Evolutionary conservation across 2,113 vertebrate genomes (phyloP), one percentile per base, ranked within the genome.

Genomic region (Centropus bengalensis): DNA sequence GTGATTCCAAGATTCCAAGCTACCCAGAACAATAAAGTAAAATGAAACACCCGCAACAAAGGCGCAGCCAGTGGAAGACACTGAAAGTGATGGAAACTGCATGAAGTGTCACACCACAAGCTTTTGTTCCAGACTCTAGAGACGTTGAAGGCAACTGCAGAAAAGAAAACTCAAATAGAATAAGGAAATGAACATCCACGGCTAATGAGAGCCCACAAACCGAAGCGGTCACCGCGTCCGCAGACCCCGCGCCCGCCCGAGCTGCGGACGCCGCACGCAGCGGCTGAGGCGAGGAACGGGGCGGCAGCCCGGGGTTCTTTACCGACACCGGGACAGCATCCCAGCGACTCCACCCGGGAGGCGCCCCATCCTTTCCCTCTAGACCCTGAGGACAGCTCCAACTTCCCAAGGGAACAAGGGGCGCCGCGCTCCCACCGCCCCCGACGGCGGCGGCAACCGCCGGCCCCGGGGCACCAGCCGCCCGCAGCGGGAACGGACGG

Each of bases 101-200:
- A 4, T 0, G 4, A 55, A 17, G 10, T 18, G 38, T 40, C 49
- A 56, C 68, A 44, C 5, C 33, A 66, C 27, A 33, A 28, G 8
- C 54, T 38, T 10, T 2, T 5, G 23, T 1, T 10, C 24, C 21
- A 36, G 30, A 47, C 2, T 32, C 19, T 42, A 1, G 40, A 67
- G 19, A 0, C 38, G 23, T 1, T 56, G 1, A n/a, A 52, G 2
- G 5, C 16, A 51, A 16, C 12, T 33, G 11, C 6, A 63, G 9
- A 49, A 59, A 70, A 54, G 5, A 22, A 17, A 4, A 14, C 2
- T 0, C 19, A 13, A n/a, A 74, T 38, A 23, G 59, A 70, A 10
- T 4, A 49, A 16, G 6, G 4, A 40, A 33, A 3, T 14, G 8
- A 3, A 24, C 0, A 26, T 1, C 21, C 0, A 4, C 0, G 10